phyloP scores from a whole-genome alignment of 2,888 invertebrate species.

The Sturmia bella region DNA sequence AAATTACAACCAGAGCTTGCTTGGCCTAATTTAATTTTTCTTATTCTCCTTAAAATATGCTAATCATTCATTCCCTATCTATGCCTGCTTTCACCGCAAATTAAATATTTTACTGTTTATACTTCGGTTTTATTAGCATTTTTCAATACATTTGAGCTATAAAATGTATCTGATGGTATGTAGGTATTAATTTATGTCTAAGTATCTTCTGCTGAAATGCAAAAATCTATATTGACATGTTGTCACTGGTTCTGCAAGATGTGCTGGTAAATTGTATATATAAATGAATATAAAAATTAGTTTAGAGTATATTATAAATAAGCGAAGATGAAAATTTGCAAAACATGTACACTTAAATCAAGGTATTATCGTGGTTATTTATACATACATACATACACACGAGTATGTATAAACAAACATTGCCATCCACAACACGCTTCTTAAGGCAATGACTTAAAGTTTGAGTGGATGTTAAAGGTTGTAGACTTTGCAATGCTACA shows the following conservation, averaged over 20 bases:
- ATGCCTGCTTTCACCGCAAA: not conserved
- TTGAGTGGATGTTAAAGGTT: not conserved
- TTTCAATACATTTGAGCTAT: not conserved
- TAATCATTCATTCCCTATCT: not conserved
- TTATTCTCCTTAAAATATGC: slow-evolving; percentile 11
- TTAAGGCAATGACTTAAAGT: not conserved
- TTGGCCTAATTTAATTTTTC: slow-evolving; percentile 9
- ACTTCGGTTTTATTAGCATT: slow-evolving; percentile 2
- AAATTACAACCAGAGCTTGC: slow-evolving; percentile 4
- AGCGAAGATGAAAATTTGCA: not conserved
- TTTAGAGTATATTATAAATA: slow-evolving; percentile 45
- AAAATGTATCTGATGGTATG: not conserved
- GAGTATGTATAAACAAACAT: slow-evolving; percentile 5
- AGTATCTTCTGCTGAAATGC: slow-evolving; percentile 54
- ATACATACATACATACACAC: not conserved
- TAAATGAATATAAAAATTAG: slow-evolving; percentile 22
- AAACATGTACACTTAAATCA: slow-evolving; percentile 15
- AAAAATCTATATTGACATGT: slow-evolving; percentile 64
- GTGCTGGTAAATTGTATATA: not conserved
- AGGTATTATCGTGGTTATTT: slow-evolving; percentile 19
- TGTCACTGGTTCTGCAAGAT: slow-evolving; percentile 46
- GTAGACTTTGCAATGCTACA: not conserved
- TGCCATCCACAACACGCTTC: not conserved
- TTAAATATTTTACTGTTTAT: not conserved
- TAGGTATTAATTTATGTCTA: slow-evolving; percentile 17